Evolutionary conservation across 92 coral and sea anemone genomes (phyloP).

Genomic region (Zoanthus solanderi): DNA sequence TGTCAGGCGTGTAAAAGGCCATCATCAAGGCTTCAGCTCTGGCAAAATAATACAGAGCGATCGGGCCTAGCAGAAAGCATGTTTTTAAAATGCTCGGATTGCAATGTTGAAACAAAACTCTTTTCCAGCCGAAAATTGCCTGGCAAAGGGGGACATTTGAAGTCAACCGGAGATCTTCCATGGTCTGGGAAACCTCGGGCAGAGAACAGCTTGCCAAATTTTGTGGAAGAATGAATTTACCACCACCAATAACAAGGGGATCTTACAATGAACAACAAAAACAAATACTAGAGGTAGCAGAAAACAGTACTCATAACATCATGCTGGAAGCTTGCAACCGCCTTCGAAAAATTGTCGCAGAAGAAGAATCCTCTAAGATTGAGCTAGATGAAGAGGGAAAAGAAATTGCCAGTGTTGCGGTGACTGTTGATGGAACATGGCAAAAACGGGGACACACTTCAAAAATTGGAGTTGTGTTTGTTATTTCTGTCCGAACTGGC

Average conservation of each 20-base stretch:
- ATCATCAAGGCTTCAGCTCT: too few species aligned
- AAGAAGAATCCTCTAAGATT: slow-evolving; percentile 38
- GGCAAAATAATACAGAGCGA: too few species aligned
- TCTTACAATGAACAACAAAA: slow-evolving; percentile 13
- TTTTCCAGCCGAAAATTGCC: slow-evolving; percentile 16
- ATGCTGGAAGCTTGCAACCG: slow-evolving; percentile 33
- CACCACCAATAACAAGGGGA: slow-evolving; percentile 23
- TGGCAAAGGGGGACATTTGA: too few species aligned
- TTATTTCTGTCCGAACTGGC: slow-evolving; percentile 16
- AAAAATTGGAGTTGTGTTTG: neutral
- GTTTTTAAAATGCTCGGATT: too few species aligned
- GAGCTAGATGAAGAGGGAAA: slow-evolving; percentile 26
- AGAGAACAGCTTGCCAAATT: slow-evolving; percentile 29
- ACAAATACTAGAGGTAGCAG: neutral
- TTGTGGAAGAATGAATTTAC: slow-evolving; percentile 26
- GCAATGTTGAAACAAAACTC: neutral
- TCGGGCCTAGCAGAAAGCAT: too few species aligned
- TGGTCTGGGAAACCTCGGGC: slow-evolving; percentile 15
- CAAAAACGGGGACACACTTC: too few species aligned
- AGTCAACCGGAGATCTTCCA: neutral
- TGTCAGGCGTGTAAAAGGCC: too few species aligned
- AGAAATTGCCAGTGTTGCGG: slow-evolving; percentile 23
- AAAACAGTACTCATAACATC: slow-evolving; percentile 28
- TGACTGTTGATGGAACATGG: too few species aligned
- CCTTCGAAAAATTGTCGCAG: slow-evolving; percentile 6